Conservation (phyloP, 2,888 invertebrate species). For the Endotricha flammealis region DNA sequence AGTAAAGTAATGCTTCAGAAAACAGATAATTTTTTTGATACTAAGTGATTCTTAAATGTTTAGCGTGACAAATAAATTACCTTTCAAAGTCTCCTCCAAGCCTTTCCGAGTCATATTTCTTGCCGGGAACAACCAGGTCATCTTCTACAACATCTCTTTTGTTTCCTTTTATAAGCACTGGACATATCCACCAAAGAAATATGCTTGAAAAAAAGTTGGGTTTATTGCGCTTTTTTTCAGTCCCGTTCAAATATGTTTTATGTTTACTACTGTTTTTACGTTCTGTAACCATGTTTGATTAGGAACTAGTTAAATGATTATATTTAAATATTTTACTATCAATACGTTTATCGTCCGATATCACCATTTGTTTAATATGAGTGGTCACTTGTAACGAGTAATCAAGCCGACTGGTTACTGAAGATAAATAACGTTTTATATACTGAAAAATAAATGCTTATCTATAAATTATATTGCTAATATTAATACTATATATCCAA, state of each 20-base stretch:
- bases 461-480: too few species aligned
- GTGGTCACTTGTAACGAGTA: neutral
- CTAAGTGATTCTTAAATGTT: too few species aligned
- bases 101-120: conserved; percentile 77
- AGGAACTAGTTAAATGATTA: neutral
- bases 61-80: too few species aligned
- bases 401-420: conserved; percentile 6
- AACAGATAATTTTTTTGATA: too few species aligned
- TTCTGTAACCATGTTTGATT: conserved; percentile 15
- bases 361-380: neutral
- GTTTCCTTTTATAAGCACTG: conserved; percentile 73
- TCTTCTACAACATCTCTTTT: conserved; percentile 79
- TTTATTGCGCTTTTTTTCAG: conserved; percentile 37
- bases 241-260: conserved; percentile 18
- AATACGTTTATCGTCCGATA: neutral
- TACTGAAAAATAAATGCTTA: neutral
- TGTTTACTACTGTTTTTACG: conserved; percentile 8
- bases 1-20: too few species aligned
- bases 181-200: conserved; percentile 70
- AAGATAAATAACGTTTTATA: conserved; percentile 1
- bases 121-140: conserved; percentile 81
- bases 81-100: conserved; percentile 79
- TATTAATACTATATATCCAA: too few species aligned
- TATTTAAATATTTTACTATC: neutral
- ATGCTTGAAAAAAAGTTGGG: conserved; percentile 56